phyloP scores from a whole-genome alignment of 2,797 vertebrate genomes.

The Poeciliopsis turneri region DNA sequence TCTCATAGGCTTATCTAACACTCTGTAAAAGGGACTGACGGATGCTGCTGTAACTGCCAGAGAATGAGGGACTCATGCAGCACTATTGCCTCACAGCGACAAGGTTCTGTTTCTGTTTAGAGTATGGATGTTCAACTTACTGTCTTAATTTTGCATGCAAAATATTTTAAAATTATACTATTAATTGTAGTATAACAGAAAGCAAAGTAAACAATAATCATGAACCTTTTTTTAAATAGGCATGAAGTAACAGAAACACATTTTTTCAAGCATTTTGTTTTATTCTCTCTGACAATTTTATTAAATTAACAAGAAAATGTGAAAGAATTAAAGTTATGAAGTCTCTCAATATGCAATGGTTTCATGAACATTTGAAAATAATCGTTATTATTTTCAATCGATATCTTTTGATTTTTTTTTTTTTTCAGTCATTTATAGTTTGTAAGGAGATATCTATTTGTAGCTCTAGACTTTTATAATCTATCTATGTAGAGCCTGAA shows the following conservation, averaged over 20 bases:
- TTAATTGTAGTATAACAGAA: not conserved
- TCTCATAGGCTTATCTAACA: not conserved
- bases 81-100: not conserved
- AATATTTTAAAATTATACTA: not conserved
- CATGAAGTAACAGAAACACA: not conserved
- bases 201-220: not conserved
- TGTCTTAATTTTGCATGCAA: not conserved
- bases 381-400: not conserved
- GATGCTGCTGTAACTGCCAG: not conserved
- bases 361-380: not conserved
- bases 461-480: not conserved
- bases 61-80: not conserved
- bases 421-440: not conserved
- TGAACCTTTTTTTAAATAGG: not conserved
- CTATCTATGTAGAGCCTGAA: not conserved
- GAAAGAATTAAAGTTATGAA: not conserved
- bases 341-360: not conserved
- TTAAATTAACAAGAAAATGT: not conserved
- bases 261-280: not conserved
- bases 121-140: not conserved
- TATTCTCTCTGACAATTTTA: not conserved
- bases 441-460: conserved; percentile 7
- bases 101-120: not conserved
- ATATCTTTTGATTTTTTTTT: conserved; percentile 13
- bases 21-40: not conserved